Conservation (phyloP, 2,888 invertebrate genomes). For the Corbicula japonica region DNA sequence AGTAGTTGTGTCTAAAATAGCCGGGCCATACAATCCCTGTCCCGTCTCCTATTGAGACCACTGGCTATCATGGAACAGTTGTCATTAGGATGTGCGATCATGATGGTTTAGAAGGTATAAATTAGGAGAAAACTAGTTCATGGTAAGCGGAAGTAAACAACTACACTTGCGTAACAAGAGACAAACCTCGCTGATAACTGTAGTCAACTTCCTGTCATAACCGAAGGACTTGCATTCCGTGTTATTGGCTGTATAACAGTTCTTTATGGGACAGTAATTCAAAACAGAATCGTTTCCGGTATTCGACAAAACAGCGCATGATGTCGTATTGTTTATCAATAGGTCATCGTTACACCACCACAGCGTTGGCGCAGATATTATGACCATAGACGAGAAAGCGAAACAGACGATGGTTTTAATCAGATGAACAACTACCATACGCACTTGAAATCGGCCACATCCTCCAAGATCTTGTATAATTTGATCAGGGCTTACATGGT, state of each 20-base stretch:
- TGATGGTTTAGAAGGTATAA: too few relatives aligned
- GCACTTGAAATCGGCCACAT: constrained; percentile 22
- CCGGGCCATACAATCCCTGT: too few relatives aligned
- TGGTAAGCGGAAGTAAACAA: too few relatives aligned
- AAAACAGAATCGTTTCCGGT: not conserved
- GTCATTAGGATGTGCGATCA: too few relatives aligned
- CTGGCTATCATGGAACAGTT: too few relatives aligned
- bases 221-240: constrained; percentile 5
- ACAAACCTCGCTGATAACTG: constrained; percentile 10
- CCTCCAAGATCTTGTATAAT: constrained; percentile 11
- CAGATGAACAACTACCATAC: constrained; percentile 4
- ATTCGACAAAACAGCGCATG: not conserved
- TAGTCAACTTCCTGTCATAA: not conserved
- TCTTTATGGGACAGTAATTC: constrained; percentile 1
- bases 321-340: not conserved
- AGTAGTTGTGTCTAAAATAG: too few relatives aligned
- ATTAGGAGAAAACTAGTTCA: too few relatives aligned
- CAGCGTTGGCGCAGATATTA: not conserved
- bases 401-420: constrained; percentile 17
- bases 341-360: constrained; percentile 2
- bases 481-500: constrained; percentile 5
- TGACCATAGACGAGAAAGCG: constrained; percentile 8
- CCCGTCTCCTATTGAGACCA: too few relatives aligned
- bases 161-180: not conserved
- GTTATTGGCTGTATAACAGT: not conserved